Evolutionary conservation across 2,888 invertebrate species (phyloP).

Genomic region (Hydraecia micacea): DNA sequence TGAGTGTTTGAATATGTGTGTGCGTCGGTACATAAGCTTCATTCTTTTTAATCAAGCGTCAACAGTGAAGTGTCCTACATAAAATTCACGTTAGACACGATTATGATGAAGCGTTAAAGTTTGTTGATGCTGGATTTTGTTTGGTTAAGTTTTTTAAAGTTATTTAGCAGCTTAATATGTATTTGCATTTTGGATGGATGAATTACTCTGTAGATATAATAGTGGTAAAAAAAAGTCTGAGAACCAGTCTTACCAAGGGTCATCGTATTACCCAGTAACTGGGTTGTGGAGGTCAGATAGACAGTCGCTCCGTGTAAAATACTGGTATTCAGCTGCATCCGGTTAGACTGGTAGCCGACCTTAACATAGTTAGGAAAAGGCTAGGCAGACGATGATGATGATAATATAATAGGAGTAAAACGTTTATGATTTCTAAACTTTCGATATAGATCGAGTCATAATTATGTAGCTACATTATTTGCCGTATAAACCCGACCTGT

Average conservation of each 20-base stretch:
- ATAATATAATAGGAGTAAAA: not conserved
- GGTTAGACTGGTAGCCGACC: too few relatives aligned
- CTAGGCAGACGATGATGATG: too few relatives aligned
- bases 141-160: not conserved
- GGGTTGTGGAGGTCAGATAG: not conserved
- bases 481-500: not conserved
- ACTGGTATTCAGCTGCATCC: too few relatives aligned
- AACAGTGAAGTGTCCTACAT: not conserved
- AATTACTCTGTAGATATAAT: not conserved
- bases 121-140: not conserved
- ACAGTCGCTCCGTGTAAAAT: too few relatives aligned
- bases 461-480: not conserved
- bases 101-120: not conserved
- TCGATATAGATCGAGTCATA: not conserved
- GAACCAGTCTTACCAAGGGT: too few relatives aligned
- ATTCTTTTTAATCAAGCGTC: slow-evolving; percentile 23
- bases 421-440: not conserved
- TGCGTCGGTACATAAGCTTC: not conserved
- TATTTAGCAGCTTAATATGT: not conserved
- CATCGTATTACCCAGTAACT: too few relatives aligned
- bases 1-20: slow-evolving; percentile 25
- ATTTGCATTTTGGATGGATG: not conserved
- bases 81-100: slow-evolving; percentile 10
- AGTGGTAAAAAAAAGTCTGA: not conserved
- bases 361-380: too few relatives aligned